A percentile compares a stretch with the other conserved stretches of the same genome.
phyloP scores from a whole-genome alignment of 2,888 invertebrate species.

The Drosophila rubida region DNA sequence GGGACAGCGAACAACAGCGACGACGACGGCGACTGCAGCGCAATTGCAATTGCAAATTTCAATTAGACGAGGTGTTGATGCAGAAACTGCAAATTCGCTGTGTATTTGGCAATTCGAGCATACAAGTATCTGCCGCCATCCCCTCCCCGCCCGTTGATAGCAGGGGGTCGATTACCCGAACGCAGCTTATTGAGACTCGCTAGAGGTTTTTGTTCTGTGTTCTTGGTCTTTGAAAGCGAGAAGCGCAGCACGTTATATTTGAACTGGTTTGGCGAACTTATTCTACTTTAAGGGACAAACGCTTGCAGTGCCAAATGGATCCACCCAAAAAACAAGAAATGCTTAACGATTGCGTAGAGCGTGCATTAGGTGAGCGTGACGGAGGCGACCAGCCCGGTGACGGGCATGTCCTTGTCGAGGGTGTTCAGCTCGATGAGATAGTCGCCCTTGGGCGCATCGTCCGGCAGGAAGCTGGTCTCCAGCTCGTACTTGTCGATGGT shows the following conservation, averaged over 20 bases:
- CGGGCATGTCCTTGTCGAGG: constrained; percentile 51
- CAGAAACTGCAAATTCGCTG: constrained; percentile 49
- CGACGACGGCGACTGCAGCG: not conserved
- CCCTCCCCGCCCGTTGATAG: not conserved
- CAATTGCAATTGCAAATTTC: constrained; percentile 63
- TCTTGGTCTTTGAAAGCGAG: constrained; percentile 67
- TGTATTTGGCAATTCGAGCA: constrained; percentile 19
- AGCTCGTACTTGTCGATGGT: constrained; percentile 66
- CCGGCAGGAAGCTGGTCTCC: constrained; percentile 67
- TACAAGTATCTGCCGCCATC: not conserved
- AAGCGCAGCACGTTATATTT: constrained; percentile 30
- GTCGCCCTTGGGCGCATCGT: constrained; percentile 69
- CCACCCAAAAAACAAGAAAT: constrained; percentile 49
- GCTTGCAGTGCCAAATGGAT: constrained; percentile 59
- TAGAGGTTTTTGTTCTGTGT: no score
- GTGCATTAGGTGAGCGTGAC: constrained; percentile 54
- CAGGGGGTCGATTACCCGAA: no score
- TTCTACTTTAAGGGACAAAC: constrained; percentile 26
- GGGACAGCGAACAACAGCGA: constrained; percentile 30
- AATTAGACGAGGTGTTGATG: constrained; percentile 79
- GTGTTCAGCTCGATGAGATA: constrained; percentile 62
- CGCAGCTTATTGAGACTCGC: no score
- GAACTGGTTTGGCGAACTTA: no score
- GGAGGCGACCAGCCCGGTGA: constrained; percentile 59
- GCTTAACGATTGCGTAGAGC: no score